A percentile compares a stretch with the other conserved stretches of the same genome.
phyloP scores from a whole-genome alignment of 2,113 vertebrate species.

The Turdus rufiventris region DNA sequence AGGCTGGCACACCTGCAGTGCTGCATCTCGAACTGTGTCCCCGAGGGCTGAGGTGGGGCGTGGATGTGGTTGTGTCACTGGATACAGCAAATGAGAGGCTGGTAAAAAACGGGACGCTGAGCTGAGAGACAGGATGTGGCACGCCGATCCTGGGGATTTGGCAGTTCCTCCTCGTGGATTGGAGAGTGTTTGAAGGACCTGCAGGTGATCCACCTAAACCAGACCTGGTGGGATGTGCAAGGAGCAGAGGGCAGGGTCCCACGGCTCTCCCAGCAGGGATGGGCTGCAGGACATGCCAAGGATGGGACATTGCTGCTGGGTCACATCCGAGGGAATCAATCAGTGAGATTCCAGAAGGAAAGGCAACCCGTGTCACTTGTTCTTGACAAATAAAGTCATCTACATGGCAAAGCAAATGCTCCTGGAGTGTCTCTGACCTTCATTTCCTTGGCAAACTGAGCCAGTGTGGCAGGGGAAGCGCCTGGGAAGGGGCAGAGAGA shows the following conservation, averaged over 20 bases:
- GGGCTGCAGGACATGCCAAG: neutral
- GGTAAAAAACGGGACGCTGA: neutral
- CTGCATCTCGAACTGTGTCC: rapidly evolving
- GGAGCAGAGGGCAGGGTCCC: neutral
- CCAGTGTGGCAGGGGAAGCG: rapidly evolving
- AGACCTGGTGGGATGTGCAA: neutral
- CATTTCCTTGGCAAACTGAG: neutral
- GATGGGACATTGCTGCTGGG: neutral
- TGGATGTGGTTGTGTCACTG: neutral
- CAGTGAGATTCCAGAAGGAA: neutral
- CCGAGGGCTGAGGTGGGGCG: neutral
- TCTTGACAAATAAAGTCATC: neutral
- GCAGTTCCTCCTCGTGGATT: neutral
- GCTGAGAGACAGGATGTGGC: neutral
- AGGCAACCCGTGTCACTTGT: rapidly evolving
- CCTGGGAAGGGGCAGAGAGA: neutral
- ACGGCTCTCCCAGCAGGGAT: neutral
- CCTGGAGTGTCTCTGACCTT: neutral
- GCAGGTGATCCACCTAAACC: neutral
- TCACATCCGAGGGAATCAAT: neutral
- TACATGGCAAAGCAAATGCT: neutral
- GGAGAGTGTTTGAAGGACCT: neutral
- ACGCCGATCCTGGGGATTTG: neutral
- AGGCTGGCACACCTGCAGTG: neutral
- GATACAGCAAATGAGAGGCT: neutral